Conservation (phyloP, 2,113 vertebrate species). For the Eleginops maclovinus region DNA sequence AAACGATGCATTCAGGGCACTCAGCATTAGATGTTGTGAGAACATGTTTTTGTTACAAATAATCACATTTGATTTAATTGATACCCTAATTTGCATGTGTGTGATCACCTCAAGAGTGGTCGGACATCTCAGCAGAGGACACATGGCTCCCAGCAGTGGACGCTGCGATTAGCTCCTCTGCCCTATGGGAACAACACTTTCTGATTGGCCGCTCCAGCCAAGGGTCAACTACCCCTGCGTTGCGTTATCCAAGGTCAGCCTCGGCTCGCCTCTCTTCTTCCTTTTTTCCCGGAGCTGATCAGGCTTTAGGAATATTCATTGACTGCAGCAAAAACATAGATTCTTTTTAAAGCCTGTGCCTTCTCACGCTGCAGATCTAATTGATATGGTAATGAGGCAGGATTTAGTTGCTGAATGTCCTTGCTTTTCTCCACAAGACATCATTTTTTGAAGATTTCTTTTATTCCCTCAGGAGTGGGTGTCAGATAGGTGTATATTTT, state of each 20-base stretch:
- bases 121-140: constrained; percentile 3
- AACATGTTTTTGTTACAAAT: background rate
- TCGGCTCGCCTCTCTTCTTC: constrained; percentile 9
- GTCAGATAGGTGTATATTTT: constrained; percentile 29
- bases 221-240: constrained; percentile 38
- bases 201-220: constrained; percentile 40
- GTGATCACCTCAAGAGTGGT: background rate
- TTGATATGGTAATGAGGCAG: constrained; percentile 76
- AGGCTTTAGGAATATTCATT: constrained; percentile 68
- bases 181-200: constrained; percentile 1
- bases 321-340: constrained; percentile 52
- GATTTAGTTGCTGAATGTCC: constrained; percentile 63
- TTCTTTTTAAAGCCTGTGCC: constrained; percentile 63
- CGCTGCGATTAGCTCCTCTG: constrained; percentile 15
- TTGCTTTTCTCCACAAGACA: constrained; percentile 49
- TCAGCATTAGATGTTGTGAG: background rate
- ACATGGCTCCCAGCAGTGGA: constrained; percentile 15
- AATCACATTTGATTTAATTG: background rate
- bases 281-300: constrained; percentile 41
- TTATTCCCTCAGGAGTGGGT: constrained; percentile 2
- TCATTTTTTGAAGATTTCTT: constrained; percentile 59
- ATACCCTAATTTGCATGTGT: constrained; percentile 9
- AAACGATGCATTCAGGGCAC: background rate
- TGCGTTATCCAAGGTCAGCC: constrained; percentile 46
- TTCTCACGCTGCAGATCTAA: constrained; percentile 61